These are phyloP conservation scores for Vandiemenella viatica DNA, from an alignment of 2,888 invertebrate species.

Conservation along the genomic window DNA sequence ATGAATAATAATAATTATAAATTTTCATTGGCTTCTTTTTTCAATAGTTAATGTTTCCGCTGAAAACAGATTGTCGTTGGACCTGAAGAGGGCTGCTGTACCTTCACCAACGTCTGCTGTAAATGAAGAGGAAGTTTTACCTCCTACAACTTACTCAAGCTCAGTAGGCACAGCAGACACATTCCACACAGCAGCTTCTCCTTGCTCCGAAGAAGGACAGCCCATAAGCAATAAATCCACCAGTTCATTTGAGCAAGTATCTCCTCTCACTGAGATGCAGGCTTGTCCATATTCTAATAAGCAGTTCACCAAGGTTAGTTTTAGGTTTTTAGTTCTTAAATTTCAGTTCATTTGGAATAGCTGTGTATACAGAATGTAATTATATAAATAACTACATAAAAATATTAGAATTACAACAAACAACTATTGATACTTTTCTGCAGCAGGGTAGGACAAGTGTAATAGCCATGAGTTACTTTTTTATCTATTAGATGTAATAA, in stretches of 20 bases:
- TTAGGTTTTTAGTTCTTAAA: too few relatives aligned
- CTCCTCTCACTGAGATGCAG: slow-evolving; percentile 8
- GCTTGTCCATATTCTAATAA: too few relatives aligned
- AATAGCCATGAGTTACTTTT: too few relatives aligned
- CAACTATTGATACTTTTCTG: too few relatives aligned
- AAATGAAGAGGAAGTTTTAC: background rate
- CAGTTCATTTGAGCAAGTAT: slow-evolving; percentile 20
- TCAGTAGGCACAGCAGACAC: slow-evolving; percentile 42
- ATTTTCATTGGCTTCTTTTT: slow-evolving; percentile 2
- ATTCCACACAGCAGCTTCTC: slow-evolving; percentile 58
- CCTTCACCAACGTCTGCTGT: background rate
- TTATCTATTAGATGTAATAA: too few relatives aligned
- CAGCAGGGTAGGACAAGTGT: too few relatives aligned
- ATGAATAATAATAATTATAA: background rate
- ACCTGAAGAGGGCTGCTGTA: slow-evolving; percentile 41
- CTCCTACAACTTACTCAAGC: slow-evolving; percentile 7
- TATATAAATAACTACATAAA: too few relatives aligned
- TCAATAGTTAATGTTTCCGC: slow-evolving; percentile 2
- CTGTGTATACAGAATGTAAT: too few relatives aligned
- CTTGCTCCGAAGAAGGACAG: slow-evolving; percentile 26
- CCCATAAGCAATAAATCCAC: slow-evolving; percentile 24
- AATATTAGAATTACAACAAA: too few relatives aligned
- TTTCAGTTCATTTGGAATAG: too few relatives aligned
- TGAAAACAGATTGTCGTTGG: slow-evolving; percentile 45
- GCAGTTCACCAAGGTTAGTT: too few relatives aligned